A percentile compares a stretch with the other conserved stretches of the same genome.
These are phyloP conservation scores for Andrena haemorrhoa DNA, from an alignment of 2,888 invertebrate species.

Conservation along the genomic window DNA sequence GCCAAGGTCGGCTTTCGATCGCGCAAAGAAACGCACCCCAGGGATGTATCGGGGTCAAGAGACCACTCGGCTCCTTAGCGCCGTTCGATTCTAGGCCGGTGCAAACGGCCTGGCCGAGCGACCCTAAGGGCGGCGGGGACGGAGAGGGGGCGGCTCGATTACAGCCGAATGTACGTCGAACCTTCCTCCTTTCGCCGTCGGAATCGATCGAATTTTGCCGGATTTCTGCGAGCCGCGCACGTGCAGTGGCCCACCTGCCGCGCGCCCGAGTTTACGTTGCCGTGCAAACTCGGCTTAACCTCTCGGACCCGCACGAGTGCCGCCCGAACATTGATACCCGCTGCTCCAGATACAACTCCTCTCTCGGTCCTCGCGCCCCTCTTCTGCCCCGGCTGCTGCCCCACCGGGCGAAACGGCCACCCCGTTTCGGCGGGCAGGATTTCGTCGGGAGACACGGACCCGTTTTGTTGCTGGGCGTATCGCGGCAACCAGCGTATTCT, in stretches of 20 bases:
- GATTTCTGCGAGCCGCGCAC: conserved; percentile 72
- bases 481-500: neutral
- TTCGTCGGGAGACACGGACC: neutral
- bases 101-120: conserved; percentile 5
- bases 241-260: conserved; percentile 69
- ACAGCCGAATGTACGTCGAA: conserved; percentile 65
- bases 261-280: conserved; percentile 61
- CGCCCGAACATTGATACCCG: conserved; percentile 59
- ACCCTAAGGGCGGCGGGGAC: neutral
- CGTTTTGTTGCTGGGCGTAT: conserved; percentile 11
- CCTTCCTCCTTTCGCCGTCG: conserved; percentile 56
- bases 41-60: conserved; percentile 71
- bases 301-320: conserved; percentile 56
- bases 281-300: conserved; percentile 67
- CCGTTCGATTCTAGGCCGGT: conserved; percentile 53
- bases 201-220: conserved; percentile 74
- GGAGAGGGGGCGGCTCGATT: conserved; percentile 55
- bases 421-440: conserved; percentile 12
- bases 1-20: conserved; percentile 74
- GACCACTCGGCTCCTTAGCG: conserved; percentile 67
- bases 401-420: neutral
- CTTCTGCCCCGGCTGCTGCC: neutral
- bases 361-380: neutral
- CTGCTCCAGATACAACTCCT: conserved; percentile 54
- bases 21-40: conserved; percentile 50